Base-by-base conservation (phyloP, 2,113 vertebrate genomes). In the Channa argus region DNA sequence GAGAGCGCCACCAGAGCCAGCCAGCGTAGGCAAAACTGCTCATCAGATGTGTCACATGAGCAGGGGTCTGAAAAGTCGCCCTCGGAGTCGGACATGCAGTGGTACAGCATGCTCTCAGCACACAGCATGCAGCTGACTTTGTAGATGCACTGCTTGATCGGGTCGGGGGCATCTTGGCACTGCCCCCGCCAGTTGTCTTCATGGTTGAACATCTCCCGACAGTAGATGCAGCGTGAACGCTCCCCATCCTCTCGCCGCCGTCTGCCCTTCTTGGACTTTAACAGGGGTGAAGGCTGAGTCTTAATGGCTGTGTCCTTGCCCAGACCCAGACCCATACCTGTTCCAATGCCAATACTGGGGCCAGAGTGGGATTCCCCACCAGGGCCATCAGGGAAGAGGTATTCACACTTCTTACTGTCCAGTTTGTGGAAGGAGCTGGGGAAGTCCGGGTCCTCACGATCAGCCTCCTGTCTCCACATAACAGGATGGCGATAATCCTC, bases 61-160 rank as follows among this genome's bases (percentile, higher is more conserved):
- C 98, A 99, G n/a, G 98, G 98, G 93, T 99, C 97, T 55, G 98
- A 99, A 89, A 98, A 99, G 88, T 99, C 98, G 59, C 98, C 98
- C 93, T 99, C 98, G 0, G 97, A 99, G 95, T 98, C 98, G 69
- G 98, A 99, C 98, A 99, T 99, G 95, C 98, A 99, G 95, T 99
- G 98, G 92, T 99, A 99, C 47, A 99, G 94, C 97, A 99, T 99
- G 95, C 98, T 99, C 95, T 99, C 98, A 8, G 98, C 98, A 2
- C 98, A 99, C 88, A 99, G 96, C 98, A 99, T 99, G 94, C 98
- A 99, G 92, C 98, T 99, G 93, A 99, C 96, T 95, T 96, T 96
- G 94, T 99, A 96, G 92, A 99, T 99, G 95, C 97, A 99, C 94
- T 96, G 96, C 88, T 95, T 96, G 90, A 99, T 97, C 54, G 98